Conservation (phyloP, 2,797 vertebrate genomes). For the Pipistrellus pipistrellus region DNA sequence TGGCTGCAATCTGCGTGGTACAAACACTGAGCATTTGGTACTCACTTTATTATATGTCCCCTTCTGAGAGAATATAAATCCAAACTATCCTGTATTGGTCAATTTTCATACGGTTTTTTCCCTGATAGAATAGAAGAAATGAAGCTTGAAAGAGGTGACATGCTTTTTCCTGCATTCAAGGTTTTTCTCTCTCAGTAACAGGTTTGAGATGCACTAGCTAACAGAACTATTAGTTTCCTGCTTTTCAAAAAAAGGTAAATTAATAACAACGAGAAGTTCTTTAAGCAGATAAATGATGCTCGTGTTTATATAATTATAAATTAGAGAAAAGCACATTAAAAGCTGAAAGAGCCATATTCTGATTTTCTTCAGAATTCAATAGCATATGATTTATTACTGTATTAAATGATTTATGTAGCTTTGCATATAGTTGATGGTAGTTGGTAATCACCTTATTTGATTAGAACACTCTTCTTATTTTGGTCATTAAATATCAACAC, state of each 20-base stretch:
- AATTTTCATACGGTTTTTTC: conserved; percentile 43
- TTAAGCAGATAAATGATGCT: conserved; percentile 56
- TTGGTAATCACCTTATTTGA: not conserved
- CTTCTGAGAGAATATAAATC: conserved; percentile 63
- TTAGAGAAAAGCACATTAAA: conserved; percentile 65
- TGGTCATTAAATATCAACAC: conserved; percentile 61
- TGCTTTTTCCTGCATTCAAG: conserved; percentile 19
- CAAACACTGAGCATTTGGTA: conserved; percentile 66
- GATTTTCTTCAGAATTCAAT: conserved; percentile 58
- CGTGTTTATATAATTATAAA: conserved; percentile 67
- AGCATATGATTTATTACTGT: conserved; percentile 58
- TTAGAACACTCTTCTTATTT: conserved; percentile 43
- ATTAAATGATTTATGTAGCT: conserved; percentile 18
- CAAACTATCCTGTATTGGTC: conserved; percentile 40
- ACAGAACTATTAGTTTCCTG: conserved; percentile 35
- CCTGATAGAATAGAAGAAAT: conserved; percentile 61
- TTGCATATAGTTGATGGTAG: not conserved
- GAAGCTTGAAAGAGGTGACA: conserved; percentile 63
- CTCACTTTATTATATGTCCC: conserved; percentile 52
- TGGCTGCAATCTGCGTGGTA: not conserved
- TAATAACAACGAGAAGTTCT: conserved; percentile 63
- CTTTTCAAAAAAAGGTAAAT: conserved; percentile 70
- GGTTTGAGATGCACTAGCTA: conserved; percentile 45
- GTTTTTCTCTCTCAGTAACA: conserved; percentile 55
- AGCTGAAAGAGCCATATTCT: conserved; percentile 48